These are phyloP conservation scores for Manis pentadactyla DNA, from an alignment of 2,797 vertebrate species.

Conservation along the genomic window DNA sequence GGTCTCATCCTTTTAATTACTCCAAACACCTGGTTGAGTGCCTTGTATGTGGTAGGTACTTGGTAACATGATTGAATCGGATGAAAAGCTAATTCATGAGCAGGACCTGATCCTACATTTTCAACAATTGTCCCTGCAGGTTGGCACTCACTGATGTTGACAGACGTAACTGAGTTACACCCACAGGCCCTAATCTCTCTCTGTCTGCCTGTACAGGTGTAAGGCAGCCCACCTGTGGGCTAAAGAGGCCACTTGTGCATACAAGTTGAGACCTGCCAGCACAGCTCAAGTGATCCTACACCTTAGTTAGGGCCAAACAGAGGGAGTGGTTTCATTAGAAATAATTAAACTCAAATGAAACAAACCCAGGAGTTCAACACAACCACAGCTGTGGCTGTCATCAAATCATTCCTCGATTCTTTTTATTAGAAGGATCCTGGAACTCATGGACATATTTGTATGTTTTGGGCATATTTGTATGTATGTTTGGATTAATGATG, in stretches of 20 bases:
- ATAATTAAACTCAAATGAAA: slow-evolving; percentile 80
- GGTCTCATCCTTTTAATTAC: slow-evolving; percentile 56
- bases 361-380: slow-evolving; percentile 78
- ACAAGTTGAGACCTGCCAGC: slow-evolving; percentile 74
- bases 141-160: slow-evolving; percentile 79
- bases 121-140: slow-evolving; percentile 74
- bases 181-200: slow-evolving; percentile 16
- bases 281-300: slow-evolving; percentile 77
- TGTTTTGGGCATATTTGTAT: slow-evolving; percentile 12
- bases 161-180: slow-evolving; percentile 67
- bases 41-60: slow-evolving; percentile 72
- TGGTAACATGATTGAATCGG: slow-evolving; percentile 71
- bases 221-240: slow-evolving; percentile 72
- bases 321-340: slow-evolving; percentile 78
- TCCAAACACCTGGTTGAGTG: slow-evolving; percentile 74
- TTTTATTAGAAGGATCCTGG: slow-evolving; percentile 48
- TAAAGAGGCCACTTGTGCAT: slow-evolving; percentile 81
- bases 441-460: background rate
- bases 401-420: slow-evolving; percentile 43
- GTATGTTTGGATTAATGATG: slow-evolving; percentile 19
- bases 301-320: slow-evolving; percentile 79
- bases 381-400: slow-evolving; percentile 44
- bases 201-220: slow-evolving; percentile 74
- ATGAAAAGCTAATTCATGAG: slow-evolving; percentile 72
- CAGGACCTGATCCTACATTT: slow-evolving; percentile 70